Conservation (phyloP, 2,888 invertebrate species). For the Apamea sordens region DNA sequence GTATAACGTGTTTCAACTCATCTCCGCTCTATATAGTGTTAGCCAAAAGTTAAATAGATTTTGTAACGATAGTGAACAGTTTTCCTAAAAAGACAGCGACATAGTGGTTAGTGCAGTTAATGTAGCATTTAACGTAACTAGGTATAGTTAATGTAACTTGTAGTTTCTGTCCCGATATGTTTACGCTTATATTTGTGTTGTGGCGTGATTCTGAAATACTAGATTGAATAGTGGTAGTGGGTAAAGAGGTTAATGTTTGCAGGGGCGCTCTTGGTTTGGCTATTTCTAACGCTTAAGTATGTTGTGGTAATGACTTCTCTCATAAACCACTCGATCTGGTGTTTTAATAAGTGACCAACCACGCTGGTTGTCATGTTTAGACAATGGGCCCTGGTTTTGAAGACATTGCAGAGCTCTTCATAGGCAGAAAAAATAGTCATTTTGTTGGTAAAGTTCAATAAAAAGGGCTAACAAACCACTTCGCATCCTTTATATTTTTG, state of each 20-base stretch:
- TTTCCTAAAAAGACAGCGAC: constrained; percentile 80
- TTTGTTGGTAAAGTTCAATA: neutral
- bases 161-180: constrained; percentile 66
- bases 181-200: constrained; percentile 59
- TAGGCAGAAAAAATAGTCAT: neutral
- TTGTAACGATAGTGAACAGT: constrained; percentile 71
- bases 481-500: neutral
- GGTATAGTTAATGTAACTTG: constrained; percentile 56
- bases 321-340: neutral
- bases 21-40: constrained; percentile 18
- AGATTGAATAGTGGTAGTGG: neutral
- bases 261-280: neutral
- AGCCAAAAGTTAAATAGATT: constrained; percentile 62
- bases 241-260: too few relatives aligned
- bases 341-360: neutral
- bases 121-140: constrained; percentile 65
- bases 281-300: neutral
- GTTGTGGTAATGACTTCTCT: neutral
- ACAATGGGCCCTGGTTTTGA: neutral
- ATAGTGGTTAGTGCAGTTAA: constrained; percentile 76
- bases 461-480: neutral
- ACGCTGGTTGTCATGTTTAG: too few relatives aligned
- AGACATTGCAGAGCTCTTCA: neutral
- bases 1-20: constrained; percentile 1
- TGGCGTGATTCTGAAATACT: constrained; percentile 57